phyloP scores from a whole-genome alignment of 1,140 invertebrate species.

The Macrobrachium nipponense region DNA sequence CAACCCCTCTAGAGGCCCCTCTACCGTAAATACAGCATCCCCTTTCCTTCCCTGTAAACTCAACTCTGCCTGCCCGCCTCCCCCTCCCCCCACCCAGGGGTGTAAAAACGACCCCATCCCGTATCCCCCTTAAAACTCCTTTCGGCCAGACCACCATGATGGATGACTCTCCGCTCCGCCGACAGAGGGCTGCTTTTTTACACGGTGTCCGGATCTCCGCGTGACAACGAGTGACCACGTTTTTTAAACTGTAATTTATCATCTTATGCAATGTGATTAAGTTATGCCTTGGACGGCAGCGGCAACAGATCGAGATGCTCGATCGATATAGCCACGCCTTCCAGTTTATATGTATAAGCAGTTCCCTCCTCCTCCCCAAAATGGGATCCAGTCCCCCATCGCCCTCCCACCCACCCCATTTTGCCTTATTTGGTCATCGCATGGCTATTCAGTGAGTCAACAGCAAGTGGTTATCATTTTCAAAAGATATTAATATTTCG shows the following conservation, averaged over 20 bases:
- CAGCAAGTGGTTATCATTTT: not conserved
- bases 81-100: not conserved
- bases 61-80: not conserved
- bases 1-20: not conserved
- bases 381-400: too few species aligned
- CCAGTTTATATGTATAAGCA: not conserved
- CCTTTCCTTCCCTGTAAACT: not conserved
- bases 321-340: not conserved
- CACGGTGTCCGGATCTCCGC: conserved; percentile 21
- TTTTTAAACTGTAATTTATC: conserved; percentile 44
- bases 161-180: conserved; percentile 46
- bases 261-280: conserved; percentile 51
- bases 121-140: not conserved
- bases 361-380: not conserved
- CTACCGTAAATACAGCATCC: not conserved
- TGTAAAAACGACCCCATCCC: too few species aligned
- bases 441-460: not conserved
- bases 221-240: conserved; percentile 49
- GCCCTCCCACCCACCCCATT: too few species aligned
- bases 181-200: conserved; percentile 42
- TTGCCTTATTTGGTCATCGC: too few species aligned
- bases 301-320: not conserved
- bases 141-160: conserved; percentile 30
- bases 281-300: conserved; percentile 5
- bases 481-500: not conserved